phyloP scores from a whole-genome alignment of 35 echinoderm and acorn worm species.

The Lytechinus variegatus region DNA sequence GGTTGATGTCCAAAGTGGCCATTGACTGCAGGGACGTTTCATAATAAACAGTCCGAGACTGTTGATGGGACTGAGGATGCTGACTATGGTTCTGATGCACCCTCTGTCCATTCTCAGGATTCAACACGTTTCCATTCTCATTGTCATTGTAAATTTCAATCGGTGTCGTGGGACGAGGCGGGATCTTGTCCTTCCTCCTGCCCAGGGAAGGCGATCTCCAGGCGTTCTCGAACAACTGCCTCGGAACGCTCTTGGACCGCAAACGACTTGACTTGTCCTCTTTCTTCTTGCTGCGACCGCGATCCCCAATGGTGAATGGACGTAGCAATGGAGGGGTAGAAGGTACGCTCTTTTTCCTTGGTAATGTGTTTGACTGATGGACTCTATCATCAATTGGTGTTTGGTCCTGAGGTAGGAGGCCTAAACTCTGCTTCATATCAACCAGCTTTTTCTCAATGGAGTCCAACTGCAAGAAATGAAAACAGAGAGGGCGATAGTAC shows the following conservation, averaged over 20 bases:
- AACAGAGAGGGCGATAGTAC: background rate
- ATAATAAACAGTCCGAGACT: slow-evolving; percentile 32
- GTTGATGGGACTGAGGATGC: background rate
- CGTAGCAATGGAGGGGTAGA: slow-evolving; percentile 60
- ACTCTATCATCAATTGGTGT: slow-evolving; percentile 56
- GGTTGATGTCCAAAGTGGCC: slow-evolving; percentile 32
- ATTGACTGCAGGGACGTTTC: slow-evolving; percentile 44
- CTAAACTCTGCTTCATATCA: slow-evolving; percentile 60
- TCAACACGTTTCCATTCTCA: background rate
- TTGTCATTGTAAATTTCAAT: slow-evolving; percentile 67
- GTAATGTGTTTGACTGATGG: slow-evolving; percentile 50
- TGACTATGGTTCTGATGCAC: background rate
- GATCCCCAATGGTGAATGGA: slow-evolving; percentile 36
- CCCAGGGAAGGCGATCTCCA: slow-evolving; percentile 69
- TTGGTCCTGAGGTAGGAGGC: slow-evolving; percentile 51
- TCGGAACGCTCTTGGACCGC: slow-evolving; percentile 85
- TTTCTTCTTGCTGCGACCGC: slow-evolving; percentile 76
- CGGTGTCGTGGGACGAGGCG: slow-evolving; percentile 41
- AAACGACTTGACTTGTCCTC: slow-evolving; percentile 55
- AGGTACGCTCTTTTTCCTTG: slow-evolving; percentile 61
- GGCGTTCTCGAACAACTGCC: slow-evolving; percentile 71
- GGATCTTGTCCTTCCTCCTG: slow-evolving; percentile 60
- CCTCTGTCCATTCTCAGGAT: background rate
- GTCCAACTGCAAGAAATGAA: slow-evolving; percentile 31
- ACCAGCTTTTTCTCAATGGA: slow-evolving; percentile 69